Evolutionary conservation across 2,888 invertebrate genomes (phyloP).

Genomic region (Sphaerophoria taeniata): DNA sequence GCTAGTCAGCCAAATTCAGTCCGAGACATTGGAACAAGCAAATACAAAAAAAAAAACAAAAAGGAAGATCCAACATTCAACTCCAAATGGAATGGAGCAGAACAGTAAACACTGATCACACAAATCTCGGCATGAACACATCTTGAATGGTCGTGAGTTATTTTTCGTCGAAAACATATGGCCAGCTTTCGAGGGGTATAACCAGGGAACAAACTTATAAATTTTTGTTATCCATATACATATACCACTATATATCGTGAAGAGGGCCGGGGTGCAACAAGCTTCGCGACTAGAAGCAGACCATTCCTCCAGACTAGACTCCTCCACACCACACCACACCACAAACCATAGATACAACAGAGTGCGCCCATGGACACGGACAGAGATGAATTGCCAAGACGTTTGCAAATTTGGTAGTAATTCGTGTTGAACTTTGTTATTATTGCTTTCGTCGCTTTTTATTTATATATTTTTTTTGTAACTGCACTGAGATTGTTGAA

Average conservation of each 20-base stretch:
- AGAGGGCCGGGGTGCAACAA: conserved; percentile 50
- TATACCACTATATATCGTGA: conserved; percentile 37
- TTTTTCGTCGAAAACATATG: conserved; percentile 70
- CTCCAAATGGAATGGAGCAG: conserved; percentile 62
- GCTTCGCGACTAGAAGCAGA: conserved; percentile 63
- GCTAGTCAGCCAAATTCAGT: not conserved
- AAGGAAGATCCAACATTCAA: conserved; percentile 59
- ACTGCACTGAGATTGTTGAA: not conserved
- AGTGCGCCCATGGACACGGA: conserved; percentile 72
- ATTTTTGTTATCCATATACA: not conserved
- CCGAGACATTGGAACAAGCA: not conserved
- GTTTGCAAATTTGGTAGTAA: conserved; percentile 75
- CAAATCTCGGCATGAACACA: conserved; percentile 72
- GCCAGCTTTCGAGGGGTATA: conserved; percentile 56
- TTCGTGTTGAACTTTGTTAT: conserved; percentile 75
- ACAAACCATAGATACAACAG: not conserved
- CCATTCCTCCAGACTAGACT: conserved; percentile 27
- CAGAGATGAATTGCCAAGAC: conserved; percentile 74
- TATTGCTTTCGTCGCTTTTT: conserved; percentile 74
- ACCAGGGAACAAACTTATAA: not conserved
- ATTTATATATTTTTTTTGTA: conserved; percentile 32
- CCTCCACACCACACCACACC: no score
- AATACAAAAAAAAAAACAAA: not conserved
- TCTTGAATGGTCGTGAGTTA: conserved; percentile 74
- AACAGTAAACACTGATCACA: conserved; percentile 64